Base-by-base conservation (phyloP, 2,113 vertebrate genomes). In the Dicerorhinus sumatrensis region DNA sequence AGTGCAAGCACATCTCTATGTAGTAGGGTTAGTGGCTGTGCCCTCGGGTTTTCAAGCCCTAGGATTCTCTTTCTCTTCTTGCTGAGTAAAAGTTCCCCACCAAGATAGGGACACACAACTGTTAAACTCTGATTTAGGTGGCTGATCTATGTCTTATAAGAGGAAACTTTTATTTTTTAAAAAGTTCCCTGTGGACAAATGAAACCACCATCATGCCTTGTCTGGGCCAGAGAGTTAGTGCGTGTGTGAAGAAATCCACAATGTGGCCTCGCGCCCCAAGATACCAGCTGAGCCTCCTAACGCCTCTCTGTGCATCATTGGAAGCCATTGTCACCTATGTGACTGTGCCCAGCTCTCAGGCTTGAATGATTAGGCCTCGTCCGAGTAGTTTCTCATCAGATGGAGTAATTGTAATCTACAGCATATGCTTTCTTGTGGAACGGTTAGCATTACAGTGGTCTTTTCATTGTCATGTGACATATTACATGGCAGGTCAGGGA, bases 1-100 rank as follows among this genome's bases (percentile, higher is more conserved):
- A 21, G 2, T 13, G 13, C 18, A 39, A 48, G 21, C 42, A 1
- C 10, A 0, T 33, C 58, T 76, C 46, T 69, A 3, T 4, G 0
- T 1, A 27, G 46, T 1, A 0, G 4, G 54, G 46, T 11, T 1
- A 1, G 42, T 5, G 10, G 8, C 5, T 8, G 10, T 17, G 21
- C 9, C 25, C 42, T 54, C 0, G 0, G 14, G 42, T 20, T 36
- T 21, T 62, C 48, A 31, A 73, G 18, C 9, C 46, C 42, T 21
- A 48, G 48, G 48, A 48, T 23, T 62, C 48, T 69, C 62, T n/a
- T 25, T 33, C 36, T 46, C 56, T 65, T 13, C 8, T 46, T 8
- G 51, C 13, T 67, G 29, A 25, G 60, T 18, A 29, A 5, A 82
- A n/a, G 29, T 60, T 80, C 25, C 48, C 63, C 48, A 16, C 10